Percentiles rank a stretch among this genome's conserved stretches.
Conservation (phyloP, 2,888 invertebrate genomes). For the Coecobrya sp. region DNA sequence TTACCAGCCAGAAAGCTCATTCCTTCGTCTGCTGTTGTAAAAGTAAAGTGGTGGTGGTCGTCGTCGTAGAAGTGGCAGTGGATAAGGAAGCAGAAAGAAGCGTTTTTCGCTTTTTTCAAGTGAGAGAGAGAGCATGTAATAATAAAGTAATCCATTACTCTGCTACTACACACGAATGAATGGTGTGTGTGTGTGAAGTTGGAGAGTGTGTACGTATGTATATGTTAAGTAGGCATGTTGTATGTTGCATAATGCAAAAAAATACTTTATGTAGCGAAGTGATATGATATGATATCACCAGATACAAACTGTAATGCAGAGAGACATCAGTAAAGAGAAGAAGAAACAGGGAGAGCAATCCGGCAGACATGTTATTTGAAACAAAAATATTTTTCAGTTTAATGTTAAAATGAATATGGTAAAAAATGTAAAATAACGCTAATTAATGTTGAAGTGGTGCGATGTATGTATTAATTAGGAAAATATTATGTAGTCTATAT, state of each 20-base stretch:
- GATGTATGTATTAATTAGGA: conserved; percentile 26
- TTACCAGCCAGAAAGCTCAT: conserved; percentile 65
- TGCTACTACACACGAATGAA: conserved; percentile 30
- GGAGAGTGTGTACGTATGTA: background rate
- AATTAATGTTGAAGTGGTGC: conserved; percentile 29
- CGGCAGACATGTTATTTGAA: conserved; percentile 39
- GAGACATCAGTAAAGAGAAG: background rate
- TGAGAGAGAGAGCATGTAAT: background rate
- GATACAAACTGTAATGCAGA: conserved; percentile 5
- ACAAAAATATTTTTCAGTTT: background rate
- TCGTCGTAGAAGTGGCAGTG: conserved; percentile 27
- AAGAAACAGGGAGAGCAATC: background rate
- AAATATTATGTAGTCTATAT: conserved; percentile 14
- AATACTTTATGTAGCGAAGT: conserved; percentile 2
- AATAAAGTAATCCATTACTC: conserved; percentile 52
- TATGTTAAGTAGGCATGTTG: conserved; percentile 3
- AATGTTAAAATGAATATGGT: background rate
- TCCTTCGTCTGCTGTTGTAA: conserved; percentile 55
- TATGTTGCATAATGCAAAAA: conserved; percentile 35
- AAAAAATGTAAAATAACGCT: conserved; percentile 1
- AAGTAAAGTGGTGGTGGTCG: conserved; percentile 39
- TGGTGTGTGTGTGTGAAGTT: background rate
- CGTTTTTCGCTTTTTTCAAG: conserved; percentile 18
- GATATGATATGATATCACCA: conserved; percentile 35
- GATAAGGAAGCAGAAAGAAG: conserved; percentile 52